Base-by-base conservation (phyloP, 2,113 vertebrate species). In the Microcebus tavaratra region DNA sequence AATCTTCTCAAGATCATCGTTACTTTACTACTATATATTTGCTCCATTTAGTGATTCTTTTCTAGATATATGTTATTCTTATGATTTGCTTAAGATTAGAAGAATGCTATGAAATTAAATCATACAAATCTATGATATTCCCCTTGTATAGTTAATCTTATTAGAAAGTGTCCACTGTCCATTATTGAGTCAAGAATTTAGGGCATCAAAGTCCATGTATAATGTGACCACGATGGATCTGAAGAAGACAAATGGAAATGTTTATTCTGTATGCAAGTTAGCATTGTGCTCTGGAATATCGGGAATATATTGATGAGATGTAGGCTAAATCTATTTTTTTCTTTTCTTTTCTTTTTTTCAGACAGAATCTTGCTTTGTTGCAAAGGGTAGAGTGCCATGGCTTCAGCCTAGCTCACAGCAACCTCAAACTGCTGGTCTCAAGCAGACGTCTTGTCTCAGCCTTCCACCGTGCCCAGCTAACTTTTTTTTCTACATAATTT, bases 11-110 rank as follows among this genome's bases (percentile, higher is more conserved):
- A 48, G 3, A 36, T 5, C 63, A 88, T 55, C 39, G 61, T 53
- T 85, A 85, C n/a, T 88, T 88, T n/a, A n/a, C n/a, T n/a, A n/a
- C 68, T 95, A 70, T 73, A 14, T 72, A 65, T 81, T 94, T 86
- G 13, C 3, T 86, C 13, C 12, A 14, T 61, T 63, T 65, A 39
- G 25, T 83, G 61, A 68, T 94, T 48, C 5, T 86, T 94, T 88
- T 90, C 42, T 36, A 85, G 45, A 48, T 48, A 48, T 48, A 48
- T 48, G 45, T 48, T 48, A 48, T 48, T 48, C 8, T 48, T 48
- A 48, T 48, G 45, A 11, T 48, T 48, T 48, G 45, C 8, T 48
- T 48, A 48, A 48, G 9, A 48, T 11, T 48, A 11, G 1, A 48
- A 48, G 45, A 48, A 48, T 48, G 45, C 1, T 48, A 48, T 2